Conservation (phyloP, 2,113 vertebrate species). For the Camelus bactrianus region DNA sequence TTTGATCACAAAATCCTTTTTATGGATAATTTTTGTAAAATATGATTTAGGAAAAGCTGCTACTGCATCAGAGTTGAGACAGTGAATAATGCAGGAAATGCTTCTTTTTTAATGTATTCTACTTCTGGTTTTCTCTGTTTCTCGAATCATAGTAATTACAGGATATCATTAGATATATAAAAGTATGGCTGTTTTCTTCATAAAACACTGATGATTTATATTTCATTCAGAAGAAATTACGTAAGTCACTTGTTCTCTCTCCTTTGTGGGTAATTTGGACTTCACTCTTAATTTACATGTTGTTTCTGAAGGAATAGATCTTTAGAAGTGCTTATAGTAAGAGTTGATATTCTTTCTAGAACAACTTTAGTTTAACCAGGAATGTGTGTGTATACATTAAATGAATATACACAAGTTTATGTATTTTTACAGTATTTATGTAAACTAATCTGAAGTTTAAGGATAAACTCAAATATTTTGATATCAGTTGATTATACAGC, state of each 20-base stretch:
- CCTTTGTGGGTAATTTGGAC: not conserved
- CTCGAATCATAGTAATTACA: not conserved
- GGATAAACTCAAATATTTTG: conserved; percentile 23
- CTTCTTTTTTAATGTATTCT: not conserved
- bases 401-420: not conserved
- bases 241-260: not conserved
- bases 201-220: not conserved
- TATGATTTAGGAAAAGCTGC: not conserved
- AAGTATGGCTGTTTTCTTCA: not conserved
- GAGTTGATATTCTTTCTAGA: not conserved
- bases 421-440: not conserved
- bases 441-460: not conserved
- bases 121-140: not conserved
- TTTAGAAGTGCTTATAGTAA: conserved; percentile 14
- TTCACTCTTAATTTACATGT: not conserved
- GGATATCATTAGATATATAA: not conserved
- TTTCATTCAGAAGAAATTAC: conserved; percentile 33
- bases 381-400: not conserved
- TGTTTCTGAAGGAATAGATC: not conserved
- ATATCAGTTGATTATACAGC: not conserved
- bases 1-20: not conserved
- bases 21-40: conserved; percentile 30
- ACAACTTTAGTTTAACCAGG: not conserved
- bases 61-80: not conserved
- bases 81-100: not conserved